Conservation (phyloP, 1,140 invertebrate species). For the Anagrus nilaparvatae region DNA sequence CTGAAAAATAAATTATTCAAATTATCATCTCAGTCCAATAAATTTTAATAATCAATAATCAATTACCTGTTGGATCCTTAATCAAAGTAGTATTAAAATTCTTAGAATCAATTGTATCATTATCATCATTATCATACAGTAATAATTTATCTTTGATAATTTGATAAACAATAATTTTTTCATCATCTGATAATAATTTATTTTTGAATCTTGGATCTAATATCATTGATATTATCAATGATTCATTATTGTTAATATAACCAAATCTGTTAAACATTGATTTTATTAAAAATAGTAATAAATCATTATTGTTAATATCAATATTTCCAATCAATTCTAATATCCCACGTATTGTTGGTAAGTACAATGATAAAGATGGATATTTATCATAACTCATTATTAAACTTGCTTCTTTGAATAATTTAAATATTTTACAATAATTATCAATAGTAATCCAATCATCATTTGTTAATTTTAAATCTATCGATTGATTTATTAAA, state of each 20-base stretch:
- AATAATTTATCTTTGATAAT: conserved; percentile 12
- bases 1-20: not conserved
- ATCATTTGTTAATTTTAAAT: conserved; percentile 8
- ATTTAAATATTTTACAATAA: conserved; percentile 9
- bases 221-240: conserved; percentile 14
- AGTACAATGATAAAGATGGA: conserved; percentile 12
- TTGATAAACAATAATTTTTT: conserved; percentile 12
- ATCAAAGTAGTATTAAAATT: conserved; percentile 5
- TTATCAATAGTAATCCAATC: conserved; percentile 13
- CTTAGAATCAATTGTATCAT: too few relatives aligned
- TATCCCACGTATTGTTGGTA: conserved; percentile 12
- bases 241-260: conserved; percentile 13
- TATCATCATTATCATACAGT: not conserved
- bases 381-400: conserved; percentile 10
- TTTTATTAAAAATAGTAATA: conserved; percentile 4
- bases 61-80: conserved; percentile 8
- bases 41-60: not conserved
- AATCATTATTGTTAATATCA: conserved; percentile 8
- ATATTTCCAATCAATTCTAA: conserved; percentile 12
- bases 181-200: conserved; percentile 12
- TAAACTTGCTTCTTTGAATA: conserved; percentile 10
- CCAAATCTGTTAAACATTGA: conserved; percentile 13
- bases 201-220: conserved; percentile 15
- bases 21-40: not conserved
- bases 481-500: conserved; percentile 6